Conservation (phyloP, 2,797 vertebrate species). For the Arnoldichthys spilopterus region DNA sequence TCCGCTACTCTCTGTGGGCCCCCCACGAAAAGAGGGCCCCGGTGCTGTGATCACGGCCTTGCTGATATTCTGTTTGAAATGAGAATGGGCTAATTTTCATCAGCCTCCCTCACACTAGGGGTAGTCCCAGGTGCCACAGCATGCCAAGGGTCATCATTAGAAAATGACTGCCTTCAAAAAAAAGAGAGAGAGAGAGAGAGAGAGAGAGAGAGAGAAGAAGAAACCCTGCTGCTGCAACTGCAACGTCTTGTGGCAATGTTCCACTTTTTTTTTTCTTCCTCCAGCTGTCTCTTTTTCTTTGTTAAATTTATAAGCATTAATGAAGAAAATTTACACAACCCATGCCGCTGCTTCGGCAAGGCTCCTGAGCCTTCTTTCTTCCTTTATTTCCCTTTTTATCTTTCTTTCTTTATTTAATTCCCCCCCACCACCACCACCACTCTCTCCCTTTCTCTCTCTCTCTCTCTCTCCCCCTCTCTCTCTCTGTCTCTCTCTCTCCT, state of each 20-base stretch:
- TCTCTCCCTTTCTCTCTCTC: conserved; percentile 55
- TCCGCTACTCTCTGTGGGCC: conserved; percentile 84
- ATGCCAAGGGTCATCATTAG: conserved; percentile 99
- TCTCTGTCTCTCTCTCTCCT: conserved; percentile 58
- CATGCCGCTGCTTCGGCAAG: conserved; percentile 55
- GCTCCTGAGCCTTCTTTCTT: conserved; percentile 67
- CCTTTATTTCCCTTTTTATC: conserved; percentile 51
- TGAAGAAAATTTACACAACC: conserved; percentile 85
- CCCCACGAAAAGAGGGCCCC: conserved; percentile 58
- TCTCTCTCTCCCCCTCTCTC: conserved; percentile 57
- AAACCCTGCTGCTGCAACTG: conserved; percentile 53
- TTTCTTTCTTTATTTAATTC: conserved; percentile 59
- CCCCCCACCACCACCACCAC: conserved; percentile 43
- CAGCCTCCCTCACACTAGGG: conserved; percentile 87
- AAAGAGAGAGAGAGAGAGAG: conserved; percentile 52
- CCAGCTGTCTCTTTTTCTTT: conserved; percentile 70
- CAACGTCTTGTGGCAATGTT: conserved; percentile 85
- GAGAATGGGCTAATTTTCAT: conserved; percentile 99
- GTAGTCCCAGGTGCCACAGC: conserved; percentile 92
- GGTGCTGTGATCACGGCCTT: conserved; percentile 96
- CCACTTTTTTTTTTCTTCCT: conserved; percentile 63
- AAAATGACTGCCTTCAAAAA: conserved; percentile 91
- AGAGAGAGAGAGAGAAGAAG: not conserved
- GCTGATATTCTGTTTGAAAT: conserved; percentile 99
- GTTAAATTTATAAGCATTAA: conserved; percentile 95